Evolutionary conservation across 2,888 invertebrate genomes (phyloP).

Genomic region (Hypolimnas misippus): DNA sequence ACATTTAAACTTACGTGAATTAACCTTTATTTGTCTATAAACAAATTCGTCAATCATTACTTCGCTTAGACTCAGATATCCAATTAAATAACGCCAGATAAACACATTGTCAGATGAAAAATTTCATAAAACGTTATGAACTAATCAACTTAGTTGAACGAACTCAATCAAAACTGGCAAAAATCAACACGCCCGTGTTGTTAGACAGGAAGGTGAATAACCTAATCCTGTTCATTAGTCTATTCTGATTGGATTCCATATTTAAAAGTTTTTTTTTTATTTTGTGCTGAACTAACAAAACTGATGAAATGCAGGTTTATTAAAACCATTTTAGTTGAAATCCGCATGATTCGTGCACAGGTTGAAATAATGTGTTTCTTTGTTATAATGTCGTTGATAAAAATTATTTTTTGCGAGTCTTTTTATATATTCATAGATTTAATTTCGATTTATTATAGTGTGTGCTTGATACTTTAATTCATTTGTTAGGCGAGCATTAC

Average conservation of each 20-base stretch:
- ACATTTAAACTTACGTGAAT: no score
- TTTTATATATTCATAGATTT: no score
- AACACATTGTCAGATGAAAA: constrained; percentile 14
- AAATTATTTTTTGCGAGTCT: no score
- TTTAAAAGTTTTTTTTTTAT: constrained; percentile 10
- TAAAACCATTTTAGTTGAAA: not conserved
- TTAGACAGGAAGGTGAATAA: constrained; percentile 23
- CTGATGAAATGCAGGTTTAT: not conserved
- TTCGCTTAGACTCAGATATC: no score
- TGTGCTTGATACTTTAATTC: no score
- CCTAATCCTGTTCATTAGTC: constrained; percentile 19
- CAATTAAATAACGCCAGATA: not conserved
- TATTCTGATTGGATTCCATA: constrained; percentile 12
- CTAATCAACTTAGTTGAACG: constrained; percentile 29
- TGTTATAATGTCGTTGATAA: no score
- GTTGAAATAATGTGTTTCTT: not conserved
- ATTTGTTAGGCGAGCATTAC: no score
- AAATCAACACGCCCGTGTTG: constrained; percentile 28
- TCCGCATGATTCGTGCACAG: not conserved
- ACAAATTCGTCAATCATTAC: no score
- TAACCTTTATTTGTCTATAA: no score
- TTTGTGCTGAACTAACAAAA: not conserved
- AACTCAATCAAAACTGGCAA: constrained; percentile 31
- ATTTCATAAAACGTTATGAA: constrained; percentile 14
- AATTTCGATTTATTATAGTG: no score